Evolutionary conservation across 2,113 vertebrate genomes (phyloP).

Genomic region (Spilogale gracilis): DNA sequence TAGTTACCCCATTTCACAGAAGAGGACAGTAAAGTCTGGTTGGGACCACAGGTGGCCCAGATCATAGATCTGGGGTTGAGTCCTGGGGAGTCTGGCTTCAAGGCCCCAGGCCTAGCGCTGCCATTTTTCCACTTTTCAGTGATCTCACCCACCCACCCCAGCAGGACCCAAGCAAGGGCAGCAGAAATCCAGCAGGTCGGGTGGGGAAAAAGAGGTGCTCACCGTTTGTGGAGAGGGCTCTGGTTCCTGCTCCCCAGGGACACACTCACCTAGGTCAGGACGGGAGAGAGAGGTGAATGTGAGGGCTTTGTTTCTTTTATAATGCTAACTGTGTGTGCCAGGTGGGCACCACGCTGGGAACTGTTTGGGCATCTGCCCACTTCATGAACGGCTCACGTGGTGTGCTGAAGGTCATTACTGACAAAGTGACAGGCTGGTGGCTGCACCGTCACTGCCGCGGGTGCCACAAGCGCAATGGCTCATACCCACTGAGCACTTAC

Average conservation of each 20-base stretch:
- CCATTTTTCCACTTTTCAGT: neutral
- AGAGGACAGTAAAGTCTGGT: neutral
- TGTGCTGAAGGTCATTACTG: neutral
- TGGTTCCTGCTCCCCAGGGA: conserved; percentile 86
- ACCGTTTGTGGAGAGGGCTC: conserved; percentile 43
- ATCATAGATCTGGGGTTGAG: neutral
- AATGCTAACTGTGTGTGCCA: fast-evolving
- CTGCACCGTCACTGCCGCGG: fast-evolving
- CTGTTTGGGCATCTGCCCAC: fast-evolving
- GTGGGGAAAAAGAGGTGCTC: conserved; percentile 44
- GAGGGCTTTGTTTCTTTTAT: neutral
- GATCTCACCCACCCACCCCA: too few species aligned
- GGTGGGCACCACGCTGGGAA: fast-evolving
- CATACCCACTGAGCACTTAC: neutral
- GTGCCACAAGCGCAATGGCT: neutral
- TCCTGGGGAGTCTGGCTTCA: neutral
- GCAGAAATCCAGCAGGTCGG: neutral
- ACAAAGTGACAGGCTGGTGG: neutral
- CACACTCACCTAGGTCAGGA: conserved; percentile 89
- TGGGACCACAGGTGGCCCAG: neutral
- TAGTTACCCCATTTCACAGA: neutral
- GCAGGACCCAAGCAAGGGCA: neutral
- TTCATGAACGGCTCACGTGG: fast-evolving
- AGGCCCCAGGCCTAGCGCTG: neutral
- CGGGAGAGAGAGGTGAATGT: conserved; percentile 33